A percentile compares a stretch with the other conserved stretches of the same genome.
Evolutionary conservation across 2,113 vertebrate genomes (phyloP).

Genomic region (human (Homo sapiens)): DNA sequence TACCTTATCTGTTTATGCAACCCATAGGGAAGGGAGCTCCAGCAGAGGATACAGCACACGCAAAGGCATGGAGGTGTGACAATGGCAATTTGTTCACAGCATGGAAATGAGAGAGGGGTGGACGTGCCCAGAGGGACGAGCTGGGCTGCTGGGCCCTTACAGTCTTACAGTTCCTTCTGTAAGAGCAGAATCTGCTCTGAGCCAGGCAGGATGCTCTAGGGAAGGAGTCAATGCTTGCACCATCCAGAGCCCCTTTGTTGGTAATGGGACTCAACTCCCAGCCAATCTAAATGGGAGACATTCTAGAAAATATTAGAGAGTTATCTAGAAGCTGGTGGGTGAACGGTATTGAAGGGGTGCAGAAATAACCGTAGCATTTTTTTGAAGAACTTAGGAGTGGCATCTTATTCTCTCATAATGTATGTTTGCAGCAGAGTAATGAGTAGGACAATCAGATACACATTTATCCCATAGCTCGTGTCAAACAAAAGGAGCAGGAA

Average conservation of each 20-base stretch:
- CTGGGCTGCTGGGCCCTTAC: accelerated
- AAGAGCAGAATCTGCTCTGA: not conserved
- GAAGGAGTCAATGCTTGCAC: not conserved
- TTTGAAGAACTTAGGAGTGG: not conserved
- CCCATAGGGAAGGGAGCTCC: not conserved
- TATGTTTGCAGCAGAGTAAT: not conserved
- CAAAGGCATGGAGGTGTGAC: not conserved
- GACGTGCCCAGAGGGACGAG: not conserved
- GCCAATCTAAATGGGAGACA: not conserved
- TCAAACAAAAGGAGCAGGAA: not conserved
- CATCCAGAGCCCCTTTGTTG: accelerated
- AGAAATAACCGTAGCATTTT: not conserved
- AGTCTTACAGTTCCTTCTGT: accelerated
- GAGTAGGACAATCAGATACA: not conserved
- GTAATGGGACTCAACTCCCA: not conserved
- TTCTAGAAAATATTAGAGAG: not conserved
- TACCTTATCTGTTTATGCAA: not conserved
- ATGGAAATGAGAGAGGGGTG: accelerated
- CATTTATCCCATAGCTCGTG: not conserved
- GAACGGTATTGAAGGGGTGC: accelerated
- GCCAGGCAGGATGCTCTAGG: no score
- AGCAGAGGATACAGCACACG: accelerated
- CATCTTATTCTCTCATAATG: not conserved
- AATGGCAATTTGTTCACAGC: accelerated
- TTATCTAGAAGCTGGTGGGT: not conserved